Evolutionary conservation across 2,888 invertebrate species (phyloP).

Genomic region (Eupelmus urozonus): DNA sequence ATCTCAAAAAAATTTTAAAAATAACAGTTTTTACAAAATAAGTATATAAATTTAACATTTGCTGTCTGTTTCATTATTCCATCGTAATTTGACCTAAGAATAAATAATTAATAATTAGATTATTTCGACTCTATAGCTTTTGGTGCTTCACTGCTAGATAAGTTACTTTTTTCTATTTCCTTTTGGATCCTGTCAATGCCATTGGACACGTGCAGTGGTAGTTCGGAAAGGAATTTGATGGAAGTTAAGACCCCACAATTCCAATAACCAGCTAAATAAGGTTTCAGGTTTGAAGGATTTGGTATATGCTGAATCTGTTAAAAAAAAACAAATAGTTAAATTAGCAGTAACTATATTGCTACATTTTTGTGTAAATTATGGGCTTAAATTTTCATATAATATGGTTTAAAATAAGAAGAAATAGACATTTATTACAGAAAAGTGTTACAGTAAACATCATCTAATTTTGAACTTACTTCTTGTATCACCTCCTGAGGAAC

Average conservation of each 20-base stretch:
- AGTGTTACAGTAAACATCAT: neutral
- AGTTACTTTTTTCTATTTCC: conserved; percentile 50
- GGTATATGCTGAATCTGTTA: conserved; percentile 67
- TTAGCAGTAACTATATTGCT: no score
- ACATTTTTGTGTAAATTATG: neutral
- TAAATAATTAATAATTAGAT: conserved; percentile 27
- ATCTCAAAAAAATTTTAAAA: neutral
- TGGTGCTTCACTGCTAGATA: conserved; percentile 8
- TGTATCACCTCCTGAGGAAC: conserved; percentile 66
- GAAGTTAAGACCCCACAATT: conserved; percentile 68
- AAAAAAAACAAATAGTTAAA: conserved; percentile 10
- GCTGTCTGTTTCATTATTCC: neutral
- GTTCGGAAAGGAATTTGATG: conserved; percentile 66
- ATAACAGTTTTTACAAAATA: neutral
- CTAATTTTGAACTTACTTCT: conserved; percentile 63
- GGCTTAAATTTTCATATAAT: neutral
- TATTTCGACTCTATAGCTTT: conserved; percentile 26
- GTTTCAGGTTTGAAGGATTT: conserved; percentile 55
- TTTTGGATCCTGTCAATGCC: conserved; percentile 58
- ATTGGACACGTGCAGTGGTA: conserved; percentile 66
- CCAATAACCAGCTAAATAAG: conserved; percentile 61
- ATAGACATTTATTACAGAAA: neutral
- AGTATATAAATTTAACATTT: neutral
- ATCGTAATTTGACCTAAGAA: conserved; percentile 1
- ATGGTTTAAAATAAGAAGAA: neutral